These are phyloP conservation scores for Chrysopa pallens DNA, from an alignment of 1,140 invertebrate species.

Conservation along the genomic window DNA sequence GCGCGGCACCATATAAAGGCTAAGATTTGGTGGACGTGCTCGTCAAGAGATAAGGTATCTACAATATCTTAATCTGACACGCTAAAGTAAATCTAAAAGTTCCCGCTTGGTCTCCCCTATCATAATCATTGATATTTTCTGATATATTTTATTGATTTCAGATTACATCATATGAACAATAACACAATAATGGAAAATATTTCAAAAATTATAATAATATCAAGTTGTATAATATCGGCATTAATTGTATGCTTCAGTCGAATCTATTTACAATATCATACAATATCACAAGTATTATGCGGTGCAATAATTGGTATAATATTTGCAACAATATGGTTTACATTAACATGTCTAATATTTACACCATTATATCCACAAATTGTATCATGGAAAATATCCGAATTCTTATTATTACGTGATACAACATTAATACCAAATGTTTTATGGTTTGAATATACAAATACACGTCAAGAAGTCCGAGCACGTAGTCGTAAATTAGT, in stretches of 20 bases:
- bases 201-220: constrained; percentile 48
- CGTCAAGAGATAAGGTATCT: no score
- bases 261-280: constrained; percentile 79
- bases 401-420: constrained; percentile 72
- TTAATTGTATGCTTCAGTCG: constrained; percentile 45
- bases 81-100: no score
- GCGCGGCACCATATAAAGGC: no score
- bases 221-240: constrained; percentile 37
- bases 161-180: constrained; percentile 65
- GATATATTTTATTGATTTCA: no score
- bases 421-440: constrained; percentile 86
- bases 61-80: no score
- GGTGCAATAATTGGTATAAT: constrained; percentile 36
- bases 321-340: constrained; percentile 32
- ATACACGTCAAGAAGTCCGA: constrained; percentile 59
- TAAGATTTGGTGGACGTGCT: no score
- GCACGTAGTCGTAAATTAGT: constrained; percentile 66
- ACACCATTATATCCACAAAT: constrained; percentile 75
- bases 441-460: constrained; percentile 90
- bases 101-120: no score
- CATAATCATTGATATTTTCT: no score
- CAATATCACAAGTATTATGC: constrained; percentile 61
- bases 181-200: constrained; percentile 54
- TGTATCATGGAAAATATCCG: constrained; percentile 71
- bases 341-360: constrained; percentile 55